Percentiles rank a stretch among this genome's conserved stretches.
Evolutionary conservation across 64 coral and sea anemone species (phyloP).

Genomic region (Porites lutea): DNA sequence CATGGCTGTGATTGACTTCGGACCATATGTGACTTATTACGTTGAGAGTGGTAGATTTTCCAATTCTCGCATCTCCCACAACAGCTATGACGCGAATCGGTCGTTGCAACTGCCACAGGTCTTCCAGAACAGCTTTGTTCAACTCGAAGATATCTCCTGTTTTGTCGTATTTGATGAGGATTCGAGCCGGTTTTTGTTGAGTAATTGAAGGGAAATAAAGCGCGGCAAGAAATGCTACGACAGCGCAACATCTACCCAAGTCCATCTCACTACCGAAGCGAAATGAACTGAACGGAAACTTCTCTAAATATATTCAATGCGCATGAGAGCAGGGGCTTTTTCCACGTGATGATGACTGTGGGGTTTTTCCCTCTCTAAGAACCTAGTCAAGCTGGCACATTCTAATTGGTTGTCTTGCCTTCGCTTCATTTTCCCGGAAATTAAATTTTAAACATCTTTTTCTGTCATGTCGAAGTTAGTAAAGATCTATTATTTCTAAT

Average conservation of each 20-base stretch:
- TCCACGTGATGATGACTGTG: too few relatives aligned
- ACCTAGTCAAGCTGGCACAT: too few relatives aligned
- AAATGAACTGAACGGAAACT: too few relatives aligned
- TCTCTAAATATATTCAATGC: too few relatives aligned
- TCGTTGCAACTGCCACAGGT: slow-evolving; percentile 14
- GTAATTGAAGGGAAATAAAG: neutral
- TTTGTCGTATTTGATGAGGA: slow-evolving; percentile 37
- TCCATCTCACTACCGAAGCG: neutral
- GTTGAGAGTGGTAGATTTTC: slow-evolving; percentile 79
- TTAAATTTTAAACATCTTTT: too few relatives aligned
- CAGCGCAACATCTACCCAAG: neutral
- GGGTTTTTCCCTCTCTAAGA: too few relatives aligned
- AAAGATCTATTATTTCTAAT: too few relatives aligned
- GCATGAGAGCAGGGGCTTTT: too few relatives aligned
- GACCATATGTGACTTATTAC: slow-evolving; percentile 43
- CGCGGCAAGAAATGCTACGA: neutral
- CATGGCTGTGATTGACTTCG: neutral
- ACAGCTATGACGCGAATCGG: slow-evolving; percentile 69
- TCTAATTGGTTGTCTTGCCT: too few relatives aligned
- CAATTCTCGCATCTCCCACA: slow-evolving; percentile 72
- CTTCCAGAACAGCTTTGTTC: neutral
- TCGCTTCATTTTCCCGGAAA: too few relatives aligned
- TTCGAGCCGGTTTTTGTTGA: neutral
- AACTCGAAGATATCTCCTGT: slow-evolving; percentile 28
- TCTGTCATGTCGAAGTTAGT: too few relatives aligned